These are phyloP conservation scores for Mythimna loreyi DNA, from an alignment of 2,888 invertebrate species.

Conservation along the genomic window DNA sequence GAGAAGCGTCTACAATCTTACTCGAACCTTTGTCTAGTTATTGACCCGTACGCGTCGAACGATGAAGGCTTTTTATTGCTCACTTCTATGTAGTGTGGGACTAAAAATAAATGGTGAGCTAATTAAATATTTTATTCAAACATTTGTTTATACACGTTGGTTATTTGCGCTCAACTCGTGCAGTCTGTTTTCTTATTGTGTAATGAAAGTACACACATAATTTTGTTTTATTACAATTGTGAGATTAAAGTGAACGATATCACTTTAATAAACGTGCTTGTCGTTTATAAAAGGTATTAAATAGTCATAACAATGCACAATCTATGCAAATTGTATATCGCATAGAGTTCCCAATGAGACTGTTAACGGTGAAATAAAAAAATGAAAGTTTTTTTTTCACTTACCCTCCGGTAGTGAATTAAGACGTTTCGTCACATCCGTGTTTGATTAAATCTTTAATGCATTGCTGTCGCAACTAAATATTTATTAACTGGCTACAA, in stretches of 20 bases:
- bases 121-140: conserved; percentile 59
- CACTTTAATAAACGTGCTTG: conserved; percentile 63
- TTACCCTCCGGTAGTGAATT: conserved; percentile 54
- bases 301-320: conserved; percentile 66
- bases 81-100: conserved; percentile 64
- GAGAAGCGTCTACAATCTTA: conserved; percentile 88
- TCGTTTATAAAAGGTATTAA: conserved; percentile 66
- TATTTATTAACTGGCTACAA: conserved; percentile 47
- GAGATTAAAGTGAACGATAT: conserved; percentile 66
- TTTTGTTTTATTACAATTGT: conserved; percentile 61
- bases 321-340: conserved; percentile 68
- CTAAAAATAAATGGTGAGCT: conserved; percentile 50
- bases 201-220: conserved; percentile 56
- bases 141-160: conserved; percentile 41
- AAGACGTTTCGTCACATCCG: conserved; percentile 66
- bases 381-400: conserved; percentile 66
- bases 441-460: conserved; percentile 60
- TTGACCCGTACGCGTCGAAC: conserved; percentile 83
- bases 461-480: conserved; percentile 52
- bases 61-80: conserved; percentile 79
- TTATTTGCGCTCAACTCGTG: conserved; percentile 34
- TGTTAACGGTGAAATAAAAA: conserved; percentile 60
- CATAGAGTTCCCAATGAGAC: conserved; percentile 57
- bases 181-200: conserved; percentile 53
- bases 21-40: conserved; percentile 89